Conservation (phyloP, 2,888 invertebrate genomes). For the Machimus rusticus region DNA sequence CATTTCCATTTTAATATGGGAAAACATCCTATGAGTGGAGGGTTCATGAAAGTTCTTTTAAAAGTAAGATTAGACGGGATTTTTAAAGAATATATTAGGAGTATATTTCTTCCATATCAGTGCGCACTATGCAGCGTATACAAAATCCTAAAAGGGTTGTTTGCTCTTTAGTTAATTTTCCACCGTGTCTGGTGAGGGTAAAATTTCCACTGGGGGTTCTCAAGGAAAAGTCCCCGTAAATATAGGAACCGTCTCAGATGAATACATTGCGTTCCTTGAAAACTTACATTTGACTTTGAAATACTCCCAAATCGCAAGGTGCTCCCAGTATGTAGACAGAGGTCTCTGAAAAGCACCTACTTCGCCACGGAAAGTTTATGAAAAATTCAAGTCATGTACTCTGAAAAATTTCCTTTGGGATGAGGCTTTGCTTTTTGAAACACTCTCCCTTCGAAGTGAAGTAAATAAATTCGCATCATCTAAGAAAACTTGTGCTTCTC, state of each 20-base stretch:
- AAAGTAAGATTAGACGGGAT: neutral
- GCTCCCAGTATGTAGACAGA: neutral
- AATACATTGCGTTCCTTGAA: neutral
- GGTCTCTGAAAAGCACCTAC: neutral
- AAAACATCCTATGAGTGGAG: neutral
- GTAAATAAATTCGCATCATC: slow-evolving; percentile 27
- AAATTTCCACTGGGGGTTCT: neutral
- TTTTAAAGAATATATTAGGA: neutral
- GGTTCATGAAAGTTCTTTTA: neutral
- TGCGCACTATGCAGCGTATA: neutral
- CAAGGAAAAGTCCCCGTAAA: neutral
- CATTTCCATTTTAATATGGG: neutral
- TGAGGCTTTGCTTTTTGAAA: neutral
- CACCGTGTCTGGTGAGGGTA: neutral
- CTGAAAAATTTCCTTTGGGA: slow-evolving; percentile 32
- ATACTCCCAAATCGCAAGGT: slow-evolving; percentile 18
- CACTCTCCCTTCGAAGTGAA: neutral
- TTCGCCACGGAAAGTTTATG: neutral
- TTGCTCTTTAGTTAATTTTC: neutral
- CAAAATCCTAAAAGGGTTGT: neutral
- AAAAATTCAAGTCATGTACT: slow-evolving; percentile 36
- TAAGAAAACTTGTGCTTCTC: neutral
- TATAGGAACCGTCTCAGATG: slow-evolving; percentile 1
- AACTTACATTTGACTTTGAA: slow-evolving; percentile 27
- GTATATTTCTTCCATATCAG: neutral